A percentile compares a stretch with the other conserved stretches of the same genome.
Conservation (phyloP, 1,140 invertebrate species). For the Achatina immaculata region DNA sequence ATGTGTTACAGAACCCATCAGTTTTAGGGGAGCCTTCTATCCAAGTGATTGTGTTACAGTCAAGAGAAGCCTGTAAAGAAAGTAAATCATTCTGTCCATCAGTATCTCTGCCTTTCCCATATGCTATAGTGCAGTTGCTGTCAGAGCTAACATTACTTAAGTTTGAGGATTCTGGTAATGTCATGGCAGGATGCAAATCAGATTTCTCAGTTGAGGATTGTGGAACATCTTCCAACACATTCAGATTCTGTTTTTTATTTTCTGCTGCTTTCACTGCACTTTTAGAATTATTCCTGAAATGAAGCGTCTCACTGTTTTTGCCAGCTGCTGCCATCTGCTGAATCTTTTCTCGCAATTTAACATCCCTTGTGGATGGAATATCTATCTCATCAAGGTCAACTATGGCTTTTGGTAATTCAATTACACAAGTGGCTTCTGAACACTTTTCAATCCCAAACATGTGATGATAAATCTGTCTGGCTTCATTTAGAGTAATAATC, state of each 20-base stretch:
- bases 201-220: neutral
- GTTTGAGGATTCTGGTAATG: neutral
- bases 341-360: too few species aligned
- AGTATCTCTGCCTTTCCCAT: neutral
- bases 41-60: slow-evolving; percentile 1
- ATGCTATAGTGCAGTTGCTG: neutral
- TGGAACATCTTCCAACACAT: too few species aligned
- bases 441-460: slow-evolving; percentile 7
- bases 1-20: slow-evolving; percentile 23
- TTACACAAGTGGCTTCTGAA: slow-evolving; percentile 8
- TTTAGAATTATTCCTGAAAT: too few species aligned
- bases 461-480: slow-evolving; percentile 20
- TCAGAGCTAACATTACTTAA: neutral
- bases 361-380: neutral
- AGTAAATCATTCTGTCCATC: neutral
- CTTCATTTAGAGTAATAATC: slow-evolving; percentile 22
- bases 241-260: too few species aligned
- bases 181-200: neutral
- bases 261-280: too few species aligned
- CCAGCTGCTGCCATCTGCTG: too few species aligned
- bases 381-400: slow-evolving; percentile 6
- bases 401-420: neutral
- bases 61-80: neutral
- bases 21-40: neutral
- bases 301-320: too few species aligned